These are phyloP conservation scores for Atta cephalotes DNA, from an alignment of 1,140 invertebrate genomes.

Conservation along the genomic window DNA sequence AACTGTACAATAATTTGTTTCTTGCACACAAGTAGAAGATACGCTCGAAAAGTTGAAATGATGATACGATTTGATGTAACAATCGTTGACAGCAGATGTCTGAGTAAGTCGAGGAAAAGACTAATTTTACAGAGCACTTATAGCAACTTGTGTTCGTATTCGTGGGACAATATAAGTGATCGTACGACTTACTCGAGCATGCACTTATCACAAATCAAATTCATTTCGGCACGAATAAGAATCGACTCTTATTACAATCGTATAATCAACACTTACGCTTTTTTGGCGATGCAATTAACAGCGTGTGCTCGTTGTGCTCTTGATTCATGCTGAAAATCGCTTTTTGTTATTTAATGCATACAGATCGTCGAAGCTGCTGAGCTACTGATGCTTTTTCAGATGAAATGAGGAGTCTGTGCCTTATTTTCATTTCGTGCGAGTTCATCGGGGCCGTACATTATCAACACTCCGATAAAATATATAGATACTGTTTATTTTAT, in stretches of 20 bases:
- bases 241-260: not conserved
- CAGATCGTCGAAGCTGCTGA: not conserved
- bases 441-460: not conserved
- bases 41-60: conserved; percentile 18
- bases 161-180: not conserved
- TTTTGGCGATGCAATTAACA: conserved; percentile 43
- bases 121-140: not conserved
- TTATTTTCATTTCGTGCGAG: not conserved
- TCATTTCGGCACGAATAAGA: not conserved
- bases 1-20: not conserved
- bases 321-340: conserved; percentile 21
- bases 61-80: conserved; percentile 1
- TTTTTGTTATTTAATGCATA: not conserved
- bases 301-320: conserved; percentile 19
- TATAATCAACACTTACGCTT: conserved; percentile 62
- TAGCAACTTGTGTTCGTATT: not conserved
- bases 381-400: not conserved
- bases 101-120: not conserved
- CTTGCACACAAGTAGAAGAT: not conserved
- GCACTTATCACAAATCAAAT: conserved; percentile 20
- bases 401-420: not conserved
- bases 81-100: not conserved
- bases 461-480: not conserved
- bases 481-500: not conserved
- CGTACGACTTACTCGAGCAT: too few species aligned